Conservation (phyloP, 2,888 invertebrate genomes). For the Osmoderma eremita region DNA sequence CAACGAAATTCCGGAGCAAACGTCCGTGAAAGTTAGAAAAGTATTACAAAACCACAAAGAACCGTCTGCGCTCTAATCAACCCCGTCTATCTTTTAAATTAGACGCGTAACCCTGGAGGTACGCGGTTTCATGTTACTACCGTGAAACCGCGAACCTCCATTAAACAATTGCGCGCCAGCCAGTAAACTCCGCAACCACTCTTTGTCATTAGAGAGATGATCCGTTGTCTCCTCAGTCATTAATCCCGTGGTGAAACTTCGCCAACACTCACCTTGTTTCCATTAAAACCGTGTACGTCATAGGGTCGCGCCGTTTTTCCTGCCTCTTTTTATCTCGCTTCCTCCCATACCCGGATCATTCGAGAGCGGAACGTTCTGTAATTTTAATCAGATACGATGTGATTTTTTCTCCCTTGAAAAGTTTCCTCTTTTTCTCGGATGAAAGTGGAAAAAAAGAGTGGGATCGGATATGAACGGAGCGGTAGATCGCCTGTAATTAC, state of each 20-base stretch:
- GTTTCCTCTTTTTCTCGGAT: too few relatives aligned
- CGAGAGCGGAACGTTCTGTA: constrained; percentile 5
- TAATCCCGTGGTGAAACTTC: constrained; percentile 8
- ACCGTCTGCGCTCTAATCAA: neutral
- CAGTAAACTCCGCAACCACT: neutral
- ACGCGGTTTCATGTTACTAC: too few relatives aligned
- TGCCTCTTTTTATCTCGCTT: constrained; percentile 4
- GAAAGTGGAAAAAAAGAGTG: too few relatives aligned
- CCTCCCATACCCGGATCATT: neutral
- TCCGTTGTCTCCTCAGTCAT: constrained; percentile 17
- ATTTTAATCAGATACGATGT: constrained; percentile 22
- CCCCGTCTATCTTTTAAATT: neutral
- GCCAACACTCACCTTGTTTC: constrained; percentile 10
- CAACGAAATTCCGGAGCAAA: too few relatives aligned
- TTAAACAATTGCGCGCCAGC: constrained; percentile 18
- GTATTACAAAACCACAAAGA: too few relatives aligned
- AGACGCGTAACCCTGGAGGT: neutral
- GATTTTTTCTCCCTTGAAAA: constrained; percentile 5
- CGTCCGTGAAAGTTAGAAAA: too few relatives aligned
- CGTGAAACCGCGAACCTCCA: constrained; percentile 6
- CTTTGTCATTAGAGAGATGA: constrained; percentile 23
- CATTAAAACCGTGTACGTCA: constrained; percentile 1
- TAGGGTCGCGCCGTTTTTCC: neutral
- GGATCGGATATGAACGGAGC: too few relatives aligned
- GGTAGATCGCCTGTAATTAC: neutral